These are phyloP conservation scores for Pampusana beccarii DNA, from an alignment of 2,113 vertebrate species.

Conservation along the genomic window DNA sequence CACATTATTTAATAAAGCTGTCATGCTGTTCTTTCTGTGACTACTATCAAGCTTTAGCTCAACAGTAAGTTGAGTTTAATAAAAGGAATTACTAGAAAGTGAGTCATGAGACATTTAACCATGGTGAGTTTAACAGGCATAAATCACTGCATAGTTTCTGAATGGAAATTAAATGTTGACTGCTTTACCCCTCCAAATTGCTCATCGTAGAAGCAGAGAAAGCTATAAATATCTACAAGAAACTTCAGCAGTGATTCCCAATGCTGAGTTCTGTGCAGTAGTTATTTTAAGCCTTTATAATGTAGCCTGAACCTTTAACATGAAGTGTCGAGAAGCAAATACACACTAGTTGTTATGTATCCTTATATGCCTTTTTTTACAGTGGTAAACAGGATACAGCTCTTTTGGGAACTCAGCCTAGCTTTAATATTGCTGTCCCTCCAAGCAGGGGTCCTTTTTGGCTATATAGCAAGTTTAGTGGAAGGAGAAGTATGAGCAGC, in stretches of 20 bases:
- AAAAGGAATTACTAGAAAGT: neutral
- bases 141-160: neutral
- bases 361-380: neutral
- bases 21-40: neutral
- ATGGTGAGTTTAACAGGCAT: neutral
- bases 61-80: neutral
- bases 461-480: neutral
- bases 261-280: neutral
- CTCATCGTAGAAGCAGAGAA: neutral
- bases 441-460: neutral
- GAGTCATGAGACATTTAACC: neutral
- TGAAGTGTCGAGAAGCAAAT: neutral
- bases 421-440: neutral
- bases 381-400: neutral
- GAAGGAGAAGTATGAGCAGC: neutral
- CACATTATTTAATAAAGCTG: neutral
- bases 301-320: neutral
- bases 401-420: neutral
- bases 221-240: neutral
- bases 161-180: slow-evolving; percentile 3
- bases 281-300: neutral
- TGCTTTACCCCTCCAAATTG: neutral
- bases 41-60: neutral
- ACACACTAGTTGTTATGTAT: neutral
- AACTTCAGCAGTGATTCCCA: neutral